Base-by-base conservation (phyloP, 2,113 vertebrate species). In the Paramormyrops kingsleyae region DNA sequence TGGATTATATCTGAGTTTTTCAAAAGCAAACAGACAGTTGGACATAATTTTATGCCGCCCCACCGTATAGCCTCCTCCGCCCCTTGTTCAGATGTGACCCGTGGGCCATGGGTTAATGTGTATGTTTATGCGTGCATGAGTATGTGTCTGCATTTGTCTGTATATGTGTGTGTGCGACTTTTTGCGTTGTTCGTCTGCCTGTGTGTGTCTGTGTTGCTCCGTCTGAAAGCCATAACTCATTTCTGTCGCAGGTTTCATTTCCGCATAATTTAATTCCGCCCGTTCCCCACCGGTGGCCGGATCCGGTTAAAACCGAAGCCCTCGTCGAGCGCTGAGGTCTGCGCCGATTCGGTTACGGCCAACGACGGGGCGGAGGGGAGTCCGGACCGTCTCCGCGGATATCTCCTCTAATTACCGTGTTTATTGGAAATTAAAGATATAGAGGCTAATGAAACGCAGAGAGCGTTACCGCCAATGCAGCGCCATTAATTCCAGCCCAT, bases 361-460 rank as follows among this genome's bases (percentile, higher is more conserved):
- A 93, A 92, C 95, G 92, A 92, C 92, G 92, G 93, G 90, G 94
- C 93, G 93, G 94, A 94, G 93, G 91, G 93, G 93, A 93, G 92
- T 95, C 93, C 93, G 91, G 91, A 83, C 93, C 91, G 94, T 96
- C 95, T 96, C 95, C 92, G 91, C 87, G 94, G 95, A 95, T 94
- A 95, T 94, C 93, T 93, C 89, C 90, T 93, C 94, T 95, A 95
- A 96, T 96, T 95, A 95, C 95, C 92, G 94, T 94, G 95, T 96
- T 96, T 96, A 96, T 96, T 95, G 95, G 95, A 96, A 95, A 96
- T 96, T 96, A 96, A 96, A 96, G 96, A 96, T 95, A 95, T 94
- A 95, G 94, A 93, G 93, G 94, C 93, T 95, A 96, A 95, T 96
- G 95, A 96, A 96, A 95, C 94, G 94, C 93, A 90, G 94, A 93